Percentiles rank a stretch among this genome's conserved stretches.
Conservation (phyloP, 2,797 vertebrate genomes). For the Artibeus lituratus region DNA sequence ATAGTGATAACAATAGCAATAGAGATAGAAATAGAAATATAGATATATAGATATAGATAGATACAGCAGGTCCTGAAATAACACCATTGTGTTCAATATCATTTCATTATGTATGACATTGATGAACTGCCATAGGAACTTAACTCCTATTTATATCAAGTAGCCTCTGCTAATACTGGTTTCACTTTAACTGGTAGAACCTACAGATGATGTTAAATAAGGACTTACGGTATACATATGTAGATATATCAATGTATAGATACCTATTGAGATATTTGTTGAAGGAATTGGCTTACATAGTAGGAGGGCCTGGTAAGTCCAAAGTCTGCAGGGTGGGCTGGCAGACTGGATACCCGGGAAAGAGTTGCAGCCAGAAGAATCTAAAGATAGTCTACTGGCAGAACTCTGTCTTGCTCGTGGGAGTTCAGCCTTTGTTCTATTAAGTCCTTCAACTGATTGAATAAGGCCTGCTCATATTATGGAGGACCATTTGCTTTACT, state of each 20-base stretch:
- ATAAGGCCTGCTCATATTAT: neutral
- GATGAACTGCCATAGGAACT: neutral
- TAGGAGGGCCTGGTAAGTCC: neutral
- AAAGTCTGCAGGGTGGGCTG: neutral
- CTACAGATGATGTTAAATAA: neutral
- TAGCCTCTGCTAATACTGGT: neutral
- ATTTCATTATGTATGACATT: neutral
- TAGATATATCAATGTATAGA: neutral
- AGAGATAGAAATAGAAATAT: neutral
- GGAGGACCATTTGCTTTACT: neutral
- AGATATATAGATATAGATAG: neutral
- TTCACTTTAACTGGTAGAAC: neutral
- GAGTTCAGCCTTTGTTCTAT: neutral
- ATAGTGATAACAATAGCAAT: neutral
- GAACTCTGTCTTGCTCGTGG: neutral
- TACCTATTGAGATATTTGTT: neutral
- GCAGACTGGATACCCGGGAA: neutral
- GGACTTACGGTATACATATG: neutral
- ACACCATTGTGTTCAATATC: neutral
- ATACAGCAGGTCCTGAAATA: neutral
- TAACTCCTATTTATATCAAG: neutral
- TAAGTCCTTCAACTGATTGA: neutral
- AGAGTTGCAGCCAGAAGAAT: neutral
- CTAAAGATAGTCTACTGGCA: neutral
- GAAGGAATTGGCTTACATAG: neutral